Evolutionary conservation across 1,140 invertebrate genomes (phyloP).

Genomic region (Aphelenchoides besseyi): DNA sequence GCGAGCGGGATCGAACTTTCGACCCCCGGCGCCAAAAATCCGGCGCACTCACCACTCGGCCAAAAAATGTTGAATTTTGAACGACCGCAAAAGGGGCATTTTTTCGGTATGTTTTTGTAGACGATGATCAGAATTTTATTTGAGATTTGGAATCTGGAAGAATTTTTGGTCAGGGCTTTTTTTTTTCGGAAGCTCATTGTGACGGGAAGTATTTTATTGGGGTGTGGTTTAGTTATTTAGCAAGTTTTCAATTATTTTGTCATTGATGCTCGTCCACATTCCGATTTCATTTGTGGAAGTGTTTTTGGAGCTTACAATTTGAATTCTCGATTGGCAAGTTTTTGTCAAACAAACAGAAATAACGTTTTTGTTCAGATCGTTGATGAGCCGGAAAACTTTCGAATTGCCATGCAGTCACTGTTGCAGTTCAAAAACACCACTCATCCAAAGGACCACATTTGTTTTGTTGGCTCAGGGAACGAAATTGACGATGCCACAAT

Average conservation of each 20-base stretch:
- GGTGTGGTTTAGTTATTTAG: constrained; percentile 68
- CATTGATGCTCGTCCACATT: constrained; percentile 89
- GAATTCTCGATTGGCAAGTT: constrained; percentile 80
- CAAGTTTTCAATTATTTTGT: constrained; percentile 79
- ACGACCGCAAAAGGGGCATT: too few species aligned
- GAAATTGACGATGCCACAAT: constrained; percentile 88
- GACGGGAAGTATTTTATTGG: too few species aligned
- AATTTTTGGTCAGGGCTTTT: too few species aligned
- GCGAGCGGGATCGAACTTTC: too few species aligned
- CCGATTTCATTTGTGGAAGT: constrained; percentile 94
- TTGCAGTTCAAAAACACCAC: constrained; percentile 67
- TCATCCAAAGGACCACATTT: constrained; percentile 72
- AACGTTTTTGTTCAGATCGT: constrained; percentile 71
- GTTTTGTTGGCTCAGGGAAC: constrained; percentile 90
- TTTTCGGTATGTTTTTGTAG: too few species aligned
- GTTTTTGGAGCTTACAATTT: constrained; percentile 94
- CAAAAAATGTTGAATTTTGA: too few species aligned
- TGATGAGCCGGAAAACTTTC: constrained; percentile 87
- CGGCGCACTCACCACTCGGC: too few species aligned
- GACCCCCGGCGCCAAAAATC: too few species aligned
- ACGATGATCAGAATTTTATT: too few species aligned
- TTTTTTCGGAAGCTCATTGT: too few species aligned
- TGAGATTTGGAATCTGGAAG: too few species aligned
- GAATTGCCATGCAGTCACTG: constrained; percentile 87
- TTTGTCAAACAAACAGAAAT: too few species aligned